phyloP scores from a whole-genome alignment of 2,888 invertebrate species.

The Campoletis raptor region DNA sequence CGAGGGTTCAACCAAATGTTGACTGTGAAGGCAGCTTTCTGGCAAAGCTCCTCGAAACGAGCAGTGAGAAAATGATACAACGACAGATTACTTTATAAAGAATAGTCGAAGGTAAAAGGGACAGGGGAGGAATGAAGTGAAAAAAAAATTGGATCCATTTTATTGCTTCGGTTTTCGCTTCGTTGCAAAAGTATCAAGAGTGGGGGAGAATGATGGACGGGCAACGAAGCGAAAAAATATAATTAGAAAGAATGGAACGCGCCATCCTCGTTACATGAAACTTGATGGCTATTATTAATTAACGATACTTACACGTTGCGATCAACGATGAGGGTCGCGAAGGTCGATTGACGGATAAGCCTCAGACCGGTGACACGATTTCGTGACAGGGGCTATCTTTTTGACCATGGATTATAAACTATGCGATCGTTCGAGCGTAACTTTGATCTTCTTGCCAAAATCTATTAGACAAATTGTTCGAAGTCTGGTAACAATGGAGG shows the following conservation, averaged over 20 bases:
- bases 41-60: slow-evolving; percentile 17
- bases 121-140: slow-evolving; percentile 5
- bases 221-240: slow-evolving; percentile 66
- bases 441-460: slow-evolving; percentile 6
- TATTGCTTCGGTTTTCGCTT: slow-evolving; percentile 33
- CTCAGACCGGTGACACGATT: slow-evolving; percentile 64
- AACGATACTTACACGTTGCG: slow-evolving; percentile 32
- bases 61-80: slow-evolving; percentile 56
- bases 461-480: neutral
- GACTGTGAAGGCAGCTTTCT: slow-evolving; percentile 37
- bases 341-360: slow-evolving; percentile 67
- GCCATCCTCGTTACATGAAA: slow-evolving; percentile 47
- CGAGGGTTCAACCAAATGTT: slow-evolving; percentile 41
- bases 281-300: slow-evolving; percentile 63
- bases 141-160: slow-evolving; percentile 27
- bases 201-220: slow-evolving; percentile 49
- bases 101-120: slow-evolving; percentile 12
- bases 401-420: slow-evolving; percentile 40
- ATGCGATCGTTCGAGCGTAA: slow-evolving; percentile 32
- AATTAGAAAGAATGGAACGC: slow-evolving; percentile 62
- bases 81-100: slow-evolving; percentile 51
- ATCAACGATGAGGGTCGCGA: slow-evolving; percentile 49
- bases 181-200: slow-evolving; percentile 54
- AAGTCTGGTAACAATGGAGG: neutral
- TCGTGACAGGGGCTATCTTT: slow-evolving; percentile 51